Evolutionary conservation across 2,888 invertebrate species (phyloP).

Genomic region (Tetrapedia diversipes): DNA sequence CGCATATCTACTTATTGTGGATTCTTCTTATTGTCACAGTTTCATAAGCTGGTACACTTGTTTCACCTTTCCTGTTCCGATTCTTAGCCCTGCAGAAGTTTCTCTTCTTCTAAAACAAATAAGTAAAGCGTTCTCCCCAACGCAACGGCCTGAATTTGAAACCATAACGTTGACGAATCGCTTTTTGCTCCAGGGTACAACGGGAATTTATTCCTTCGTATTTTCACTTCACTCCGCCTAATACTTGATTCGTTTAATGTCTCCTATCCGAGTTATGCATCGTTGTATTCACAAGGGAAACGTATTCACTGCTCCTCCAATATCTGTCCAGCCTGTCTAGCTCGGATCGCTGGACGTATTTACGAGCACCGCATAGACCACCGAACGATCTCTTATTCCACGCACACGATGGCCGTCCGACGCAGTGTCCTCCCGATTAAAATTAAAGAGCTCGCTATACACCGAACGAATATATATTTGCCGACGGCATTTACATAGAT

Average conservation of each 20-base stretch:
- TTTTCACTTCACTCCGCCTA: not conserved
- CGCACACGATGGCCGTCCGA: slow-evolving; percentile 47
- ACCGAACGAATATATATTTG: slow-evolving; percentile 64
- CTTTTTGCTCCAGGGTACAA: not conserved
- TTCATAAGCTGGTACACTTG: too few species aligned
- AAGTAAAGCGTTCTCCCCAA: too few species aligned
- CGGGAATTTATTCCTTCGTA: not conserved
- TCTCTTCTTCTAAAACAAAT: too few species aligned
- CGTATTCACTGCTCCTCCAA: slow-evolving; percentile 15
- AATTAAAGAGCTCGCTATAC: slow-evolving; percentile 60
- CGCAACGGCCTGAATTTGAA: too few species aligned
- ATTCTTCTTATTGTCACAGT: too few species aligned
- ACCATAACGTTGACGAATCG: too few species aligned
- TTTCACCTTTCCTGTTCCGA: not conserved
- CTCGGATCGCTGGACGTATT: slow-evolving; percentile 28
- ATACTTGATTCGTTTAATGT: not conserved
- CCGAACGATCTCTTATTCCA: slow-evolving; percentile 64
- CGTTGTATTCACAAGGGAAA: not conserved
- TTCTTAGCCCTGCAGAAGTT: too few species aligned
- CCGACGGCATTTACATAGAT: slow-evolving; percentile 55
- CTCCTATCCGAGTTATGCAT: not conserved
- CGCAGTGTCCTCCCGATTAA: slow-evolving; percentile 56
- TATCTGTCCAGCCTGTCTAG: slow-evolving; percentile 25
- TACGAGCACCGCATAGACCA: slow-evolving; percentile 33
- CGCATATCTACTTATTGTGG: too few species aligned